Conservation (phyloP, 2,113 vertebrate genomes). For the Lates calcarifer region DNA sequence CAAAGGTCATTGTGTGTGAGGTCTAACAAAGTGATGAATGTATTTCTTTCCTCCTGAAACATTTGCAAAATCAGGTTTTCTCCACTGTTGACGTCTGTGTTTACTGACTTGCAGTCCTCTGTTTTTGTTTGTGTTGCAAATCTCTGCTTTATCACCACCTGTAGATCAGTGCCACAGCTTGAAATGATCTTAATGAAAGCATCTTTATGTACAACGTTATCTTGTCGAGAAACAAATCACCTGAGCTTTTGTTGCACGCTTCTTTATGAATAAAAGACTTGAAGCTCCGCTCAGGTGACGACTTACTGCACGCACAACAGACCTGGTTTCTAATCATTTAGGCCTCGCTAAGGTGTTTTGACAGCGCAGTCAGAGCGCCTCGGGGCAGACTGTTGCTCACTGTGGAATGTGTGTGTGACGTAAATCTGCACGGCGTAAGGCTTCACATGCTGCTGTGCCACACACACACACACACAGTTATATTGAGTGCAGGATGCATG, state of each 20-base stretch:
- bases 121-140: too few species aligned
- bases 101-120: too few species aligned
- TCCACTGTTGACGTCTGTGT: too few species aligned
- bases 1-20: too few species aligned
- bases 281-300: not conserved
- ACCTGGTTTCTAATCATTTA: conserved; percentile 20
- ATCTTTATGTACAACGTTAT: too few species aligned
- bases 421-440: not conserved
- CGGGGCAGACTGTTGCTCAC: conserved; percentile 12
- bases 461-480: conserved; percentile 3
- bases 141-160: too few species aligned
- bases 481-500: too few species aligned
- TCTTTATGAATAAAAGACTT: not conserved
- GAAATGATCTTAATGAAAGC: too few species aligned
- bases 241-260: not conserved
- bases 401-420: conserved; percentile 50
- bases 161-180: too few species aligned
- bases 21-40: not conserved
- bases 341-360: conserved; percentile 44
- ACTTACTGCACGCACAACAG: not conserved
- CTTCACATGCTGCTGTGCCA: not conserved
- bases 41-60: not conserved
- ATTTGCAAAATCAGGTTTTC: too few species aligned
- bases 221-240: too few species aligned
- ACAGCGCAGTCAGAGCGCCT: conserved; percentile 28